Percentiles rank a stretch among this genome's conserved stretches.
phyloP scores from a whole-genome alignment of 37 sponge, comb jelly and placozoan genomes.

The Beroe forskalii region DNA sequence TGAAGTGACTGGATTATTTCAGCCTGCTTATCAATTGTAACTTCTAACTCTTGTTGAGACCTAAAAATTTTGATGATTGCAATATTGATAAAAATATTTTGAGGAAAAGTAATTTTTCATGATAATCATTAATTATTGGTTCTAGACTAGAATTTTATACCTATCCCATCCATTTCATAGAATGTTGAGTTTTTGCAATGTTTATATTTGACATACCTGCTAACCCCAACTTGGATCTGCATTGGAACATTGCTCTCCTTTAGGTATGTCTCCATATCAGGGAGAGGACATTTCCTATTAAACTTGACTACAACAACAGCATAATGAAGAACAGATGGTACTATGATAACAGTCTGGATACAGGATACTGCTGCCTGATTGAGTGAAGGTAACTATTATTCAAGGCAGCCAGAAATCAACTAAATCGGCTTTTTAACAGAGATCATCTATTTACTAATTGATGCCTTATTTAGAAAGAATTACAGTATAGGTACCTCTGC shows the following conservation, averaged over 20 bases:
- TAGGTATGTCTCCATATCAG: slow-evolving; percentile 59
- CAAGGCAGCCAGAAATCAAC: neutral
- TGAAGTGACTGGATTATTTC: slow-evolving; percentile 51
- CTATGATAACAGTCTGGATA: neutral
- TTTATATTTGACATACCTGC: no score
- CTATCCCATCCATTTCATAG: no score
- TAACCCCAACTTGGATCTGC: slow-evolving; percentile 26
- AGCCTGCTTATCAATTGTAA: slow-evolving; percentile 50
- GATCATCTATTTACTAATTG: neutral
- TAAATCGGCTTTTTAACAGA: neutral
- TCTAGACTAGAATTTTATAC: no score
- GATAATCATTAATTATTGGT: neutral
- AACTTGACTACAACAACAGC: neutral
- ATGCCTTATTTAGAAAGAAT: neutral
- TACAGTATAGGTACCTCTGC: no score
- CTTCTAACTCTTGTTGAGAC: slow-evolving; percentile 47
- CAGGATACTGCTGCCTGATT: neutral
- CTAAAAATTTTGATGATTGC: no score
- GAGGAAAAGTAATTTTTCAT: no score
- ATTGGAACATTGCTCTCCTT: neutral
- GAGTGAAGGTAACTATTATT: neutral
- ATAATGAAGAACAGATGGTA: neutral
- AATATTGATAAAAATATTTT: no score
- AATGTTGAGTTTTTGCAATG: no score
- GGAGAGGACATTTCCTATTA: neutral